Evolutionary conservation across 2,113 vertebrate species (phyloP), one percentile per base, ranked within the genome.

Genomic region (Corvus hawaiiensis): DNA sequence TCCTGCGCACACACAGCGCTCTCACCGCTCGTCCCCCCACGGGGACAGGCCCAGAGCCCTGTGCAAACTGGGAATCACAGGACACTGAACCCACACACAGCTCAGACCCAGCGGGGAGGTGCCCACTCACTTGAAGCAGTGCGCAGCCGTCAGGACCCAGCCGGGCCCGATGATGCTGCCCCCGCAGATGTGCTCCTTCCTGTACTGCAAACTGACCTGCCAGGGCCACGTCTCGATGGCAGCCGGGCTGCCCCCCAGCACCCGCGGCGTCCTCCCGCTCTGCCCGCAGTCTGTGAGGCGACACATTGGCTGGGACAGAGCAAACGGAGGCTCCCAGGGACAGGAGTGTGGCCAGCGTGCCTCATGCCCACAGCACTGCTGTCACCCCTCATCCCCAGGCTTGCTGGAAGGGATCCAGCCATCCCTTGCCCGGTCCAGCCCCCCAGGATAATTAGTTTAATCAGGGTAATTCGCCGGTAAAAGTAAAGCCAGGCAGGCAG

Each of bases 121-220:
- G 2, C 7, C 0, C 6, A 93, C 96, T 97, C 94, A 98, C 98
- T 87, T 94, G 84, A 99, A 99, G 95, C 99, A 99, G 96, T 99
- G 99, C 1, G 99, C 98, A 0, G 99, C 98, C 3, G 98, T 98
- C 89, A 98, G 95, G 7, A 99, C 97, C 98, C 98, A 99, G 19
- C 63, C 48, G 1, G 97, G 96, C 16, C 97, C 98, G 81, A 99
- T 96, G 94, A 99, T 96, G n/a, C 98, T 98, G 13, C 99, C 99
- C 8, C 99, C 99, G 15, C 99, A 99, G 58, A 98, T 83, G 67
- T 99, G 99, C 17, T 98, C 97, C 6, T 92, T 98, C 27, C 94
- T 76, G 84, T 98, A 98, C 96, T 98, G 99, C 95, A 99, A 35
- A 87, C 99, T 99, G 82, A 99, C 98, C 97, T 99, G 99, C 99